Conservation (phyloP, 2,797 vertebrate species). For the Typhlichthys eigenmanni region DNA sequence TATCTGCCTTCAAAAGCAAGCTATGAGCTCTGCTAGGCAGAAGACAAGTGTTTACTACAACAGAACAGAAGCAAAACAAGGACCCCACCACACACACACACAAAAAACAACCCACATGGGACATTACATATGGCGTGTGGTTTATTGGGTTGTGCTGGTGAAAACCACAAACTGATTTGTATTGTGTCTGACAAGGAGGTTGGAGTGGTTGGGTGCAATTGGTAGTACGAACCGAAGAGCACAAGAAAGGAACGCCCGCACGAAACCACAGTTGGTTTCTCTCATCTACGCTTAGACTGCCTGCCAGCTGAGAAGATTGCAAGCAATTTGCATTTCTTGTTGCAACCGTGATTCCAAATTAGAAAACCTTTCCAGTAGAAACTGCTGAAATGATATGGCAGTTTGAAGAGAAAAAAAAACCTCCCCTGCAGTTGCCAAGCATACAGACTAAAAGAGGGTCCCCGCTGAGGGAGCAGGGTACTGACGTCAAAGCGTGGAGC, state of each 20-base stretch:
- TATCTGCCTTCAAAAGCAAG: constrained; percentile 28
- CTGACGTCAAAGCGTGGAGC: constrained; percentile 17
- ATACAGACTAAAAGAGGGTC: constrained; percentile 25
- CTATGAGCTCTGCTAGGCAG: constrained; percentile 35
- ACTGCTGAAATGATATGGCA: constrained; percentile 10
- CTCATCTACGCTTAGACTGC: background rate
- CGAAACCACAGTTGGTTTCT: no score
- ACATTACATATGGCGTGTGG: constrained; percentile 1
- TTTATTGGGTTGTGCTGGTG: constrained; percentile 16
- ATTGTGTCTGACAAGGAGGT: constrained; percentile 4
- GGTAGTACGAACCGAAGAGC: constrained; percentile 5
- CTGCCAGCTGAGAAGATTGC: background rate
- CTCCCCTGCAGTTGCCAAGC: constrained; percentile 3
- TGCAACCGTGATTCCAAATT: constrained; percentile 2
- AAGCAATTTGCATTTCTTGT: constrained; percentile 1
- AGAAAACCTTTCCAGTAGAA: constrained; percentile 4
- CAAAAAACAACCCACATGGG: constrained; percentile 19
- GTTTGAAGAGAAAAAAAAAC: constrained; percentile 8
- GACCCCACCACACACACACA: background rate
- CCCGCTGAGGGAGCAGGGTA: constrained; percentile 16
- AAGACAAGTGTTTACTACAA: constrained; percentile 4
- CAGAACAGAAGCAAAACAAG: background rate
- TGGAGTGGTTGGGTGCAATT: constrained; percentile 16
- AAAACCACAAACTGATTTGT: constrained; percentile 12
- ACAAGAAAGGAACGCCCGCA: background rate